Evolutionary conservation across 2,888 invertebrate species (phyloP).

Genomic region (Epirrhoe tristata): DNA sequence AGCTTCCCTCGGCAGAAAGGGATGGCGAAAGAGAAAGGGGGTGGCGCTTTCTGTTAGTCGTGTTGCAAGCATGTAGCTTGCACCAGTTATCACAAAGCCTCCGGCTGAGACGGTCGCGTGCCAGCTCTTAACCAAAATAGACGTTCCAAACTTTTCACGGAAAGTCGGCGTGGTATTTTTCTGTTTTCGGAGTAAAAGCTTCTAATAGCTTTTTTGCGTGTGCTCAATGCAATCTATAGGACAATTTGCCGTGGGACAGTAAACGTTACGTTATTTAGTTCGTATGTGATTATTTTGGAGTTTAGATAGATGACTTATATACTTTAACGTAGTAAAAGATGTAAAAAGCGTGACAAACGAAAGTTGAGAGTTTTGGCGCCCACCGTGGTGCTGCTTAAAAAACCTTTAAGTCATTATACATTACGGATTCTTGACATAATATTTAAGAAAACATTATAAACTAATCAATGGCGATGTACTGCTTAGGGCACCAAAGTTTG

Average conservation of each 20-base stretch:
- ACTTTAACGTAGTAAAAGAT: conserved; percentile 13
- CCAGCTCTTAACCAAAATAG: conserved; percentile 42
- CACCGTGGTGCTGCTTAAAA: conserved; percentile 49
- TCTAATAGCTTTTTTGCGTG: conserved; percentile 80
- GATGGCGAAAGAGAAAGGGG: conserved; percentile 67
- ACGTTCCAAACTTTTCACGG: conserved; percentile 80
- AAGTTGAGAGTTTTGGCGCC: conserved; percentile 48
- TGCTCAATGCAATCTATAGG: conserved; percentile 68
- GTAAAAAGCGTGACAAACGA: not conserved
- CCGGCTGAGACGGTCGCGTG: conserved; percentile 59
- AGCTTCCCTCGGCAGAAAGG: conserved; percentile 60
- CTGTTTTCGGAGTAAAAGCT: conserved; percentile 60
- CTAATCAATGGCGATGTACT: conserved; percentile 47
- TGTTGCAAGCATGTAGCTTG: conserved; percentile 61
- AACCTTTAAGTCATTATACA: not conserved
- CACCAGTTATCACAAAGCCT: conserved; percentile 68
- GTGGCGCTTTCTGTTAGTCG: conserved; percentile 63
- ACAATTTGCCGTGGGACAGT: conserved; percentile 57
- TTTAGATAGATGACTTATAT: conserved; percentile 2
- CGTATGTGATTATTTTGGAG: conserved; percentile 21
- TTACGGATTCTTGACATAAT: not conserved
- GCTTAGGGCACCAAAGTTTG: conserved; percentile 53
- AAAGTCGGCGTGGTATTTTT: conserved; percentile 68
- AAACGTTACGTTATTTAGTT: conserved; percentile 21
- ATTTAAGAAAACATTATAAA: not conserved